These are phyloP conservation scores for Vanessa tameamea DNA, from an alignment of 1,140 invertebrate genomes.

Conservation along the genomic window DNA sequence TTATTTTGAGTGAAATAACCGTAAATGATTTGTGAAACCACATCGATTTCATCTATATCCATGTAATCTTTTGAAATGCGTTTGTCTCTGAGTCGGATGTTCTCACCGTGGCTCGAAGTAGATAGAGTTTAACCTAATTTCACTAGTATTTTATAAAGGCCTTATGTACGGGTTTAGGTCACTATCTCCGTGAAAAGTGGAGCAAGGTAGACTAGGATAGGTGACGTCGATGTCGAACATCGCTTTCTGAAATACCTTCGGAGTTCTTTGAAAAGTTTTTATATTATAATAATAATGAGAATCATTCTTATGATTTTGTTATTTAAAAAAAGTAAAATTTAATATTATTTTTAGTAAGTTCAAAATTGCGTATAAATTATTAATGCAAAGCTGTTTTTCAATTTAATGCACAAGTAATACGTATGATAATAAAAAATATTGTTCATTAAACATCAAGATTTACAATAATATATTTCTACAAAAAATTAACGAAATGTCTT, in stretches of 20 bases:
- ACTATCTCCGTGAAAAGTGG: constrained; percentile 36
- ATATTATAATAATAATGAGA: not conserved
- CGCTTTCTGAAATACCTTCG: constrained; percentile 17
- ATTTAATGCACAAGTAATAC: too few species aligned
- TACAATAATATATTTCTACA: not conserved
- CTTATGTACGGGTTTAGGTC: constrained; percentile 31
- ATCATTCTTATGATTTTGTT: too few species aligned
- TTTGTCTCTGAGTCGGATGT: constrained; percentile 35
- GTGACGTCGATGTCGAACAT: constrained; percentile 26
- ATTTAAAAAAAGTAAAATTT: too few species aligned
- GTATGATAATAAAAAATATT: too few species aligned
- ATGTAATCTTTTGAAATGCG: constrained; percentile 34
- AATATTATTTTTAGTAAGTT: too few species aligned
- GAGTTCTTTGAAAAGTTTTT: constrained; percentile 1
- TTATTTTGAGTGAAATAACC: not conserved
- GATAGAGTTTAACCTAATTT: constrained; percentile 39
- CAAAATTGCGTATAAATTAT: too few species aligned
- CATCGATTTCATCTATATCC: constrained; percentile 2
- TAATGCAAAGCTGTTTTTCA: too few species aligned
- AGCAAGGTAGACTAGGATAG: constrained; percentile 26
- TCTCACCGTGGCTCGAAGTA: constrained; percentile 25
- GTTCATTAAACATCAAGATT: too few species aligned
- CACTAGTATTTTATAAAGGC: constrained; percentile 33
- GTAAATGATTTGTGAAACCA: not conserved
- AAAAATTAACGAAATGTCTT: not conserved